A percentile compares a stretch with the other conserved stretches of the same genome.
Evolutionary conservation across 2,113 vertebrate species (phyloP).

Genomic region (Microtus pennsylvanicus): DNA sequence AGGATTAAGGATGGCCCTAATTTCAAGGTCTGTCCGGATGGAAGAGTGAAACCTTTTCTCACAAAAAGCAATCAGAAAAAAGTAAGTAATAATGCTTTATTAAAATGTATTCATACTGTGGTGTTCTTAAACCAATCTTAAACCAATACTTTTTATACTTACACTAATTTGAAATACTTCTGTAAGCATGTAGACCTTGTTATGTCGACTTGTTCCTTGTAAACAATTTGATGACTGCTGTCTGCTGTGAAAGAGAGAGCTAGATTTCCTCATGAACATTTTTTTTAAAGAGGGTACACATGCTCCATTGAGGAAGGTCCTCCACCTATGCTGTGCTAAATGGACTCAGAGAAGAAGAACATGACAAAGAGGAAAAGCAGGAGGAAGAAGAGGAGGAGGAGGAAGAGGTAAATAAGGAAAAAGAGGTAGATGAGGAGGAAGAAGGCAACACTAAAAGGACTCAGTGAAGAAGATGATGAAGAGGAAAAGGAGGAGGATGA

Average conservation of each 20-base stretch:
- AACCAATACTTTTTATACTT: background rate
- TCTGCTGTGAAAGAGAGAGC: background rate
- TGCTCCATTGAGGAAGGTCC: too few species aligned
- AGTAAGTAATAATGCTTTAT: background rate
- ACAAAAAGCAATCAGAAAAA: background rate
- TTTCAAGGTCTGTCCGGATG: rapidly evolving
- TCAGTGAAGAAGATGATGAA: background rate
- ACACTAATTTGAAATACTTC: background rate
- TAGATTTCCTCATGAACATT: background rate
- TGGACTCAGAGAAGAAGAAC: too few species aligned
- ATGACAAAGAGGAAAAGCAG: background rate
- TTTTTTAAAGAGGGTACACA: background rate
- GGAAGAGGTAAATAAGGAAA: background rate
- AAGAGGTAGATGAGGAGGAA: background rate
- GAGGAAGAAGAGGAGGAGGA: background rate
- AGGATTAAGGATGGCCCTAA: background rate
- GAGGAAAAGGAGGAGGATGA: background rate
- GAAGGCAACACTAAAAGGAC: background rate
- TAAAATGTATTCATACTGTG: background rate
- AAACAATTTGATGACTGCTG: background rate
- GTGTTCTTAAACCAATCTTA: background rate
- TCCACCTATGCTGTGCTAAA: background rate
- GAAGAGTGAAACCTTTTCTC: background rate
- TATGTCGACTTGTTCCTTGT: background rate
- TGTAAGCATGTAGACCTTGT: background rate